Evolutionary conservation across 2,797 vertebrate genomes (phyloP).

Genomic region (Gallinago stenura): DNA sequence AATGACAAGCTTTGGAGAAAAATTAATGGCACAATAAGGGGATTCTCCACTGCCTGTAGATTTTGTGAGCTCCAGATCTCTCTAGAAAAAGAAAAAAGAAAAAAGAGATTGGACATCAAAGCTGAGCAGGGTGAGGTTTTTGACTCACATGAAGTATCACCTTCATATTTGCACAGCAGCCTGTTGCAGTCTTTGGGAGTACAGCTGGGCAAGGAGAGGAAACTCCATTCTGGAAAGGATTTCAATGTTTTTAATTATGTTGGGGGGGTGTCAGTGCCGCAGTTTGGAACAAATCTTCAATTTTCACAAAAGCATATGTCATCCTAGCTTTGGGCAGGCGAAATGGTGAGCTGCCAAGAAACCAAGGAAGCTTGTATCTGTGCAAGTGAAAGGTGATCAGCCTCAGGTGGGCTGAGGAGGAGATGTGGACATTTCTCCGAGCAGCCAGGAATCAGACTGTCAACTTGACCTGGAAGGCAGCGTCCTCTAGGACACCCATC

Average conservation of each 20-base stretch:
- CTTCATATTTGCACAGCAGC: not conserved
- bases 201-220: not conserved
- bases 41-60: not conserved
- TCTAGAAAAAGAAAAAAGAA: not conserved
- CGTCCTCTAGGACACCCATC: not conserved
- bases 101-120: not conserved
- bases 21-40: not conserved
- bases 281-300: not conserved
- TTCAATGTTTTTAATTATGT: not conserved
- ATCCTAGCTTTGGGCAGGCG: not conserved
- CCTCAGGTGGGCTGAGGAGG: not conserved
- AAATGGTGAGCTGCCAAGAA: not conserved
- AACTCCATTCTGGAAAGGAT: not conserved
- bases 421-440: not conserved
- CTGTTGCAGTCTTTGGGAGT: not conserved
- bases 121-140: not conserved
- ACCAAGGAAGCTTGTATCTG: not conserved
- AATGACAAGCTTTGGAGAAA: not conserved
- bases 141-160: not conserved
- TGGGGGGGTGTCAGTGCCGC: fast-evolving
- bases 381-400: not conserved
- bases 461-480: fast-evolving
- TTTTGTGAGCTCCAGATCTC: not conserved
- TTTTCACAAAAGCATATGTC: not conserved
- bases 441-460: not conserved